These are phyloP conservation scores for Abrostola triplasia DNA, from an alignment of 2,888 invertebrate genomes.

Conservation along the genomic window DNA sequence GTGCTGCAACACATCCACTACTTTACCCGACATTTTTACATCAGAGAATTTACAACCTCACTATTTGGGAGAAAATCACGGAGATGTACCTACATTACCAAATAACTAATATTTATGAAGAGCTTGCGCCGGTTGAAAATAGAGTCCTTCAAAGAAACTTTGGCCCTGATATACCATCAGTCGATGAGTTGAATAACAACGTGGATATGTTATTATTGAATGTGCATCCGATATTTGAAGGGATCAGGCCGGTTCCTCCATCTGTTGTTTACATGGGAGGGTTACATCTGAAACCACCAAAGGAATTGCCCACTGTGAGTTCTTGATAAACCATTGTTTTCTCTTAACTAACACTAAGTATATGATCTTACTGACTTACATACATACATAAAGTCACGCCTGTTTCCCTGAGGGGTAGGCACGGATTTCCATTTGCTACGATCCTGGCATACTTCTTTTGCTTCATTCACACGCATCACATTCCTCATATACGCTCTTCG, in stretches of 20 bases:
- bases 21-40: constrained; percentile 55
- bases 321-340: not conserved
- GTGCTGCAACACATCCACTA: constrained; percentile 60
- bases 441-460: too few species aligned
- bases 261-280: constrained; percentile 66
- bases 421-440: too few species aligned
- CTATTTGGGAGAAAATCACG: constrained; percentile 46
- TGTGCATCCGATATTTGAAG: constrained; percentile 65
- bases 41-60: constrained; percentile 51
- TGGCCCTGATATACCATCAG: constrained; percentile 27
- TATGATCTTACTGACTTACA: too few species aligned
- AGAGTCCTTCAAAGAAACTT: constrained; percentile 13
- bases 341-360: too few species aligned
- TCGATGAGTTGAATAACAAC: constrained; percentile 44
- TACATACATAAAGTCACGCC: too few species aligned
- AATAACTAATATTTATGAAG: constrained; percentile 1
- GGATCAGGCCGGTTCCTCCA: constrained; percentile 62
- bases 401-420: too few species aligned
- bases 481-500: too few species aligned
- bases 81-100: constrained; percentile 35
- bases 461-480: too few species aligned
- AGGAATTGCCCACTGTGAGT: constrained; percentile 22
- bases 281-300: constrained; percentile 57
- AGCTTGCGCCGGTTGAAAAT: constrained; percentile 27
- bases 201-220: constrained; percentile 66